Percentiles rank a stretch among this genome's conserved stretches.
phyloP scores from a whole-genome alignment of 2,113 vertebrate species.

The Monarcha castaneiventris region DNA sequence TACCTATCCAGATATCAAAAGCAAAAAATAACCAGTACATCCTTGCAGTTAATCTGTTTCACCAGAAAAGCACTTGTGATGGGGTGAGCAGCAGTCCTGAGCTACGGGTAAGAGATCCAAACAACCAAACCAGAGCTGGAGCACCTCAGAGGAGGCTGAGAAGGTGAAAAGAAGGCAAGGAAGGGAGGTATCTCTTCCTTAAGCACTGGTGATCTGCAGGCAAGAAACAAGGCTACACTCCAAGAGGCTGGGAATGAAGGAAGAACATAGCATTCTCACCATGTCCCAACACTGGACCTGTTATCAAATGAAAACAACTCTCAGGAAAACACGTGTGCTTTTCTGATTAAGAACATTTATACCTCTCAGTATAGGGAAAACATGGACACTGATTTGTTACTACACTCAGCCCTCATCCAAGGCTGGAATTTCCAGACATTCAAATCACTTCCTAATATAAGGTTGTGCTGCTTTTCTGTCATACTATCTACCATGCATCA shows the following conservation, averaged over 20 bases:
- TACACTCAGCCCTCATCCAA: neutral
- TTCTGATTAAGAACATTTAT: neutral
- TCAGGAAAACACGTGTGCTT: neutral
- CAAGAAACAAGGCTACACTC: neutral
- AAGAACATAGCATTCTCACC: neutral
- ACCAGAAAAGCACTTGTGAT: neutral
- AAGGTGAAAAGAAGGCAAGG: neutral
- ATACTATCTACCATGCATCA: neutral
- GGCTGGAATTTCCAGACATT: constrained; percentile 31
- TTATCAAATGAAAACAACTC: constrained; percentile 13
- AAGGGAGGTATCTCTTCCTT: neutral
- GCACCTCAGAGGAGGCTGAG: neutral
- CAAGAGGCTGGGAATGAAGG: neutral
- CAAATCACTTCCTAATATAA: constrained; percentile 30
- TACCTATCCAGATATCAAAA: neutral
- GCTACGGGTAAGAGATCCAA: neutral
- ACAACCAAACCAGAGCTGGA: neutral
- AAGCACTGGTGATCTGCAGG: neutral
- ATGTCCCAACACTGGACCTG: neutral
- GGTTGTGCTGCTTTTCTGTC: neutral
- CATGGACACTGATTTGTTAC: neutral
- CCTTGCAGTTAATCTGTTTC: neutral
- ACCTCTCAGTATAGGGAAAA: neutral
- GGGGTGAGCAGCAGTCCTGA: neutral
- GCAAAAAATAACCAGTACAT: neutral